Evolutionary conservation across 2,888 invertebrate species (phyloP).

Genomic region (Lissonota sp.): DNA sequence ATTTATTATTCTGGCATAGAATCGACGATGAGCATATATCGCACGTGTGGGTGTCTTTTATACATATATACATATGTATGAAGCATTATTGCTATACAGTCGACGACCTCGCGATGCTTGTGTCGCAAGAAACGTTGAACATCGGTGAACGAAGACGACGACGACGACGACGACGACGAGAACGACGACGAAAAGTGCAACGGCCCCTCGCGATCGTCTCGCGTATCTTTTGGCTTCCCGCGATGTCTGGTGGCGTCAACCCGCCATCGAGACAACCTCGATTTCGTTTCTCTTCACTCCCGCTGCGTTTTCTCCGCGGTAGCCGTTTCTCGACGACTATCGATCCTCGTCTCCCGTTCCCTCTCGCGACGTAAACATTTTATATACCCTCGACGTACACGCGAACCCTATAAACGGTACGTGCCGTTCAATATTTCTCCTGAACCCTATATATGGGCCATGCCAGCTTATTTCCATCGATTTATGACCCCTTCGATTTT

Average conservation of each 20-base stretch:
- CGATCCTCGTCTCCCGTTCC: conserved; percentile 50
- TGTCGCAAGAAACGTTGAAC: conserved; percentile 38
- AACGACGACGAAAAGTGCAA: conserved; percentile 43
- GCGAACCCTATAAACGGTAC: conserved; percentile 43
- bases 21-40: neutral
- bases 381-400: conserved; percentile 50
- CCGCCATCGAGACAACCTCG: conserved; percentile 57
- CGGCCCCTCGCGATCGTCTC: conserved; percentile 49
- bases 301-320: conserved; percentile 29
- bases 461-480: no score
- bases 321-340: conserved; percentile 60
- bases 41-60: no score
- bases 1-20: conserved; percentile 29
- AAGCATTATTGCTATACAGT: conserved; percentile 6
- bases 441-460: conserved; percentile 24
- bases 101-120: conserved; percentile 2
- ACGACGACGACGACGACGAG: neutral
- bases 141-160: conserved; percentile 33
- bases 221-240: conserved; percentile 46
- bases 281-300: conserved; percentile 50
- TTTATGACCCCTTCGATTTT: no score
- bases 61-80: conserved; percentile 17
- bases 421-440: conserved; percentile 40
- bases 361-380: conserved; percentile 32
- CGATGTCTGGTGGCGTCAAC: conserved; percentile 48